These are phyloP conservation scores for Anguilla obscura DNA, from an alignment of 2,797 vertebrate genomes.

Conservation along the genomic window DNA sequence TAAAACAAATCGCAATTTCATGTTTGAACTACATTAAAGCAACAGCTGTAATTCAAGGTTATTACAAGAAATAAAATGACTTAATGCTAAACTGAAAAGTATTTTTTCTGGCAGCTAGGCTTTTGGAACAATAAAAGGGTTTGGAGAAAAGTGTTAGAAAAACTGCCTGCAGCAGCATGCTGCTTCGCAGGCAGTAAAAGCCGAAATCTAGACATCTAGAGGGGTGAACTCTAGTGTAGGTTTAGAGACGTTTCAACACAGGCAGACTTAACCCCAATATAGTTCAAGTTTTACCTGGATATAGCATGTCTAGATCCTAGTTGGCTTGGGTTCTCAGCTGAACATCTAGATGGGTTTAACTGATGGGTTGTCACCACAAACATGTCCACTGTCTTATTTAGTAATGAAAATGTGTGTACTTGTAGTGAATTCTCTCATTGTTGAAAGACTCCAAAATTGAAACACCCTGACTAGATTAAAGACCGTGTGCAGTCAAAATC, in stretches of 20 bases:
- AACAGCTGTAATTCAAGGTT: not conserved
- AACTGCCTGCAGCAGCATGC: not conserved
- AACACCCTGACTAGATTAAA: conserved; percentile 40
- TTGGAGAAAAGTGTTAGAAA: not conserved
- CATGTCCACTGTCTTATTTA: not conserved
- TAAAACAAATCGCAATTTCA: not conserved
- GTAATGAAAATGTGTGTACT: not conserved
- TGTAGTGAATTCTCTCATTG: not conserved
- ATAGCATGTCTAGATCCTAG: too few relatives aligned
- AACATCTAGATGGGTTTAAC: not conserved
- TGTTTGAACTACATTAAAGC: not conserved
- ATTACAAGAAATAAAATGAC: not conserved
- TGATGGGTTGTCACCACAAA: not conserved
- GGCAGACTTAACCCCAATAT: too few relatives aligned
- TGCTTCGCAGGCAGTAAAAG: not conserved
- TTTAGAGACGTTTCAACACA: not conserved
- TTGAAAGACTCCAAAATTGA: not conserved
- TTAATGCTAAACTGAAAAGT: not conserved
- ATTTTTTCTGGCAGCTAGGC: not conserved
- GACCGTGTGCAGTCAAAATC: too few relatives aligned
- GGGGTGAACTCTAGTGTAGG: not conserved
- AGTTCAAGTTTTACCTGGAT: too few relatives aligned
- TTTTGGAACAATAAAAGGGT: not conserved
- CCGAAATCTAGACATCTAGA: not conserved
- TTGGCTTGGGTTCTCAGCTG: too few relatives aligned